These are phyloP conservation scores for Sarcophaga variegata DNA, from an alignment of 2,888 invertebrate genomes.

Conservation along the genomic window DNA sequence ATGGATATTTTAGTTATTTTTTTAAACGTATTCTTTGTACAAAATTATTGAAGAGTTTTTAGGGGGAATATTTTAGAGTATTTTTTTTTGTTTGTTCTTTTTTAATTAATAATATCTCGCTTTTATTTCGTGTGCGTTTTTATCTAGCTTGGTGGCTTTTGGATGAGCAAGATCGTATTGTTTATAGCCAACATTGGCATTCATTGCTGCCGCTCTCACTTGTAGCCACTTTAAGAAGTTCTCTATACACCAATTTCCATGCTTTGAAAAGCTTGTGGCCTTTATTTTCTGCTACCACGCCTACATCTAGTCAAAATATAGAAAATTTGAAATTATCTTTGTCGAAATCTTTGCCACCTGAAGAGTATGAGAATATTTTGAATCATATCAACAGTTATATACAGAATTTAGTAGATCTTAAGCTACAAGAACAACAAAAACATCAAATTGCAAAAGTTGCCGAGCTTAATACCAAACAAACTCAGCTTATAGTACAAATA, in stretches of 20 bases:
- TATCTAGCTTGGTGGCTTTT: slow-evolving; percentile 77
- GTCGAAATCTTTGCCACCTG: slow-evolving; percentile 76
- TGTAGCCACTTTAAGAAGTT: slow-evolving; percentile 74
- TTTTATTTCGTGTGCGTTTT: slow-evolving; percentile 22
- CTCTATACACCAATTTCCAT: slow-evolving; percentile 69
- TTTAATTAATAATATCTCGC: background rate
- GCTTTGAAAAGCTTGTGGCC: slow-evolving; percentile 72
- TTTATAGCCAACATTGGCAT: slow-evolving; percentile 73
- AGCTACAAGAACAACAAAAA: slow-evolving; percentile 74
- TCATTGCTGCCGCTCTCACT: slow-evolving; percentile 77
- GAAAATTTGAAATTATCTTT: slow-evolving; percentile 74
- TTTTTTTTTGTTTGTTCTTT: slow-evolving; percentile 43
- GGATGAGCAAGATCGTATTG: slow-evolving; percentile 80
- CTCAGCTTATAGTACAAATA: slow-evolving; percentile 75
- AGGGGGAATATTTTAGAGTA: slow-evolving; percentile 46
- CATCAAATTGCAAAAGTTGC: slow-evolving; percentile 46
- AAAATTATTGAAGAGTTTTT: no score
- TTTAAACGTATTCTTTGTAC: no score
- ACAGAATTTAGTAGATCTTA: slow-evolving; percentile 78
- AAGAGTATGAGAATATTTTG: slow-evolving; percentile 80
- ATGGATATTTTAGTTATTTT: no score
- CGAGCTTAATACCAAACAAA: slow-evolving; percentile 70
- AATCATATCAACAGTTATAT: slow-evolving; percentile 80
- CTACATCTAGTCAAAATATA: slow-evolving; percentile 68
- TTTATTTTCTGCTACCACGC: slow-evolving; percentile 27